Evolutionary conservation across 2,113 vertebrate species (phyloP), one percentile per base, ranked within the genome.

Genomic region (Sapajus apella): DNA sequence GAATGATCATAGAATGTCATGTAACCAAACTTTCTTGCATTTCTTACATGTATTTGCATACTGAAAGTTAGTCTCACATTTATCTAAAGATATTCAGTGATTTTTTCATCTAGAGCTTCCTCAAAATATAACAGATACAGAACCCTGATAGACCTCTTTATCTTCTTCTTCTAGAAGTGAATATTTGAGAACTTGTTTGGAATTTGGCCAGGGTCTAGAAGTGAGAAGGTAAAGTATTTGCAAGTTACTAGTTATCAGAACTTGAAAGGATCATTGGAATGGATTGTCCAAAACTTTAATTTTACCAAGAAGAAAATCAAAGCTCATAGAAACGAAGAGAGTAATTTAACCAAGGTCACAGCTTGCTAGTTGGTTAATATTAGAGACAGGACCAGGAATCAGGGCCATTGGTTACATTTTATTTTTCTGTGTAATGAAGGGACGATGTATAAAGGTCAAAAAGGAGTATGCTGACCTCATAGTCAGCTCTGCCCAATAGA

Each of bases 301-400:
- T 94, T 95, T 94, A 52, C 10, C 35, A 91, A 82, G 25, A 37
- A 95, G 61, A 58, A 97, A 85, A 75, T 77, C 3, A 1, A 94
- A 96, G 32, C 37, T 52, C 12, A 27, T 43, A 73, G 77, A 85
- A 87, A 64, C 0, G 7, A 91, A 6, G 21, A 88, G 66, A 89
- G 40, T 35, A 27, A 55, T 55, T 86, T 87, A 70, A 50, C 35
- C 47, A 93, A 87, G n/a, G 25, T 61, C 27, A 20, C 23, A 52
- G 64, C 27, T 56, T 88, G 76, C 10, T 79, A 58, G 47, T 50
- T 66, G 18, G 64, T 70, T 86, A 81, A 52, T 43, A 55, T 45
- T 14, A 77, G 61, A 94, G n/a, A 27, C 4, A 58, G 40, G 72
- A 82, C 10, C 32, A 75, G 55, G 87, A 84, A 23, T 27, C 25